phyloP scores from a whole-genome alignment of 2,797 vertebrate species.

The Pseudochirops cupreus region DNA sequence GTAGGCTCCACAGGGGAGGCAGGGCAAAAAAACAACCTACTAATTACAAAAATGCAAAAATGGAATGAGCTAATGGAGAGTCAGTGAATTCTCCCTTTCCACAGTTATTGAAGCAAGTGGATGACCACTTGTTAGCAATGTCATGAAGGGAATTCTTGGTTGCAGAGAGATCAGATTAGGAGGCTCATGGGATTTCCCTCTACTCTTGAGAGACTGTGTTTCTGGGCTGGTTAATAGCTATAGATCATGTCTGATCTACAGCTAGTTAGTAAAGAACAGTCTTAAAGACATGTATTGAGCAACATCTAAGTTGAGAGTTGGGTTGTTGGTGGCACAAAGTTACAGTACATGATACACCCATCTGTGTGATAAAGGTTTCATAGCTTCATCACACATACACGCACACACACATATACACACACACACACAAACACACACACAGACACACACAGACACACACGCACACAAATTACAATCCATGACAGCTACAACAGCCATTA shows the following conservation, averaged over 20 bases:
- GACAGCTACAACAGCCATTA: conserved; percentile 87
- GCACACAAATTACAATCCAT: conserved; percentile 80
- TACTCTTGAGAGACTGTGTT: not conserved
- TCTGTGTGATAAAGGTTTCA: conserved; percentile 81
- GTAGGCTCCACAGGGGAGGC: not conserved
- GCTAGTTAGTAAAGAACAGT: conserved; percentile 79
- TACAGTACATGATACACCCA: conserved; percentile 75
- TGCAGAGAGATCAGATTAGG: not conserved
- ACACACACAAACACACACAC: conserved; percentile 82
- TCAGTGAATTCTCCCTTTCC: not conserved
- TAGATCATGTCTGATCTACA: conserved; percentile 75
- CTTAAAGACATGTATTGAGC: conserved; percentile 80
- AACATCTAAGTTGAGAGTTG: conserved; percentile 72
- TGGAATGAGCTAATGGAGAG: not conserved
- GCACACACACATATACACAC: conserved; percentile 76
- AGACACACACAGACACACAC: conserved; percentile 80
- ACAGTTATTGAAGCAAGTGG: not conserved
- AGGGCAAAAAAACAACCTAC: not conserved
- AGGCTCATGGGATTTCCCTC: not conserved
- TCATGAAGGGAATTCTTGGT: not conserved
- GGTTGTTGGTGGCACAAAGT: conserved; percentile 80
- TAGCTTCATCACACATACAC: conserved; percentile 81
- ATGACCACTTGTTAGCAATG: not conserved
- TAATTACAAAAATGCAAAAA: not conserved
- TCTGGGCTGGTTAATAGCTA: not conserved